Conservation (phyloP, 2,888 invertebrate species). For the Adelphocoris suturalis region DNA sequence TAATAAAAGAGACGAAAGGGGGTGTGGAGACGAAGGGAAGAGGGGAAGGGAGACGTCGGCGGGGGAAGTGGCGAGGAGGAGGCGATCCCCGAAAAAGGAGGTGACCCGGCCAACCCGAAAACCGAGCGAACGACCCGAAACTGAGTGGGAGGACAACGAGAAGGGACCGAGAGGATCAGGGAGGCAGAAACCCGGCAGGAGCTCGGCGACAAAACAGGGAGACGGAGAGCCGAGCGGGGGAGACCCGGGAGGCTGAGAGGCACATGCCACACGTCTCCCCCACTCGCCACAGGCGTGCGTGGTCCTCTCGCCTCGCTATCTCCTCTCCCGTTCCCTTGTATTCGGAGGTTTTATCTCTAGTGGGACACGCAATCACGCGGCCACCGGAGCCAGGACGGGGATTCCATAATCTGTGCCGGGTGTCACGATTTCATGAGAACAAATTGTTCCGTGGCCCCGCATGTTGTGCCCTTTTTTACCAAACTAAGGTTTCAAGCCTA, state of each 20-base stretch:
- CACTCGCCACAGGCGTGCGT: constrained; percentile 25
- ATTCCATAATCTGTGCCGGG: neutral
- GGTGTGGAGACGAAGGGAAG: neutral
- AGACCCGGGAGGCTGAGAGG: constrained; percentile 7
- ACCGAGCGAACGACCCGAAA: constrained; percentile 39
- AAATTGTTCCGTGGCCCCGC: neutral
- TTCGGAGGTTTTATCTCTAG: constrained; percentile 16
- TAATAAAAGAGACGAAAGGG: constrained; percentile 15
- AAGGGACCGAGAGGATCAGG: constrained; percentile 45
- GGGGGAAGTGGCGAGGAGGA: too few relatives aligned
- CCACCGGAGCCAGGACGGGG: constrained; percentile 6
- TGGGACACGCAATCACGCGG: constrained; percentile 39
- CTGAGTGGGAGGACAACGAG: constrained; percentile 58
- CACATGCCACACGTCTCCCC: constrained; percentile 49
- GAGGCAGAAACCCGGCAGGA: constrained; percentile 12
- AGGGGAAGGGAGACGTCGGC: neutral
- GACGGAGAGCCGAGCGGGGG: neutral
- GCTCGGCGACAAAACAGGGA: constrained; percentile 4
- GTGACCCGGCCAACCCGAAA: constrained; percentile 46
- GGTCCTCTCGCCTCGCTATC: neutral
- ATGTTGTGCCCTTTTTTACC: neutral
- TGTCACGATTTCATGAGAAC: neutral
- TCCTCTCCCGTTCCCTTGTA: neutral
- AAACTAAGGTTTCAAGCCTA: too few relatives aligned
- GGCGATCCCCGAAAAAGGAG: constrained; percentile 24